These are phyloP conservation scores for Rhyacophila brunnea DNA, from an alignment of 1,140 invertebrate genomes.

Conservation along the genomic window DNA sequence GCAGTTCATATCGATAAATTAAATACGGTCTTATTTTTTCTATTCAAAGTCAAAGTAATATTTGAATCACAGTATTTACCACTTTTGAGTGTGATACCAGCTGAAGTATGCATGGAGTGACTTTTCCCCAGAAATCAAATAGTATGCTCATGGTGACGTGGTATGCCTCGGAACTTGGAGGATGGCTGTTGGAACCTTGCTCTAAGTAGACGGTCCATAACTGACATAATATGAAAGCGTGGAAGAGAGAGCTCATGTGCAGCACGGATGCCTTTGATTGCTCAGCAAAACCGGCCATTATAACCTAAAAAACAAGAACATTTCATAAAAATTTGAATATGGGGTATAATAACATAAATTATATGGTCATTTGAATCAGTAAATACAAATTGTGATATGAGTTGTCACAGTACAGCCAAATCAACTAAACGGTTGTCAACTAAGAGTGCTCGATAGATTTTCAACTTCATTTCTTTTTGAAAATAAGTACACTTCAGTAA, in stretches of 20 bases:
- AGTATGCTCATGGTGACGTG: conserved; percentile 76
- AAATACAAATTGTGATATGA: too few species aligned
- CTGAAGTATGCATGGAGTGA: conserved; percentile 93
- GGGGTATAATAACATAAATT: too few species aligned
- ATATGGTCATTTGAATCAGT: too few species aligned
- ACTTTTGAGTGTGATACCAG: conserved; percentile 91
- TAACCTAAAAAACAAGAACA: conserved; percentile 54
- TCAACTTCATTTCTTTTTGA: too few species aligned
- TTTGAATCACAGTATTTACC: conserved; percentile 68
- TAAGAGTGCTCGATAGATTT: too few species aligned
- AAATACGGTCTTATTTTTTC: too few species aligned
- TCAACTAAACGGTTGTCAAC: too few species aligned
- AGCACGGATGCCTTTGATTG: conserved; percentile 86
- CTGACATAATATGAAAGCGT: conserved; percentile 82
- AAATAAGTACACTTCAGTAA: too few species aligned
- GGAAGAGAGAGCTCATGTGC: conserved; percentile 89
- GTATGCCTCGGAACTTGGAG: conserved; percentile 67
- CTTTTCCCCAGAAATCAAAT: conserved; percentile 98
- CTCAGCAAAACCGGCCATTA: conserved; percentile 94
- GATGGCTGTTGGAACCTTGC: conserved; percentile 70
- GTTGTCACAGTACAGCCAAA: too few species aligned
- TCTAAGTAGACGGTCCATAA: conserved; percentile 99
- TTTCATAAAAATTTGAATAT: too few species aligned
- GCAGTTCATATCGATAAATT: too few species aligned
- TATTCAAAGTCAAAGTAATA: too few species aligned